Evolutionary conservation across 2,113 vertebrate species (phyloP).

Genomic region (Erythrolamprus reginae): DNA sequence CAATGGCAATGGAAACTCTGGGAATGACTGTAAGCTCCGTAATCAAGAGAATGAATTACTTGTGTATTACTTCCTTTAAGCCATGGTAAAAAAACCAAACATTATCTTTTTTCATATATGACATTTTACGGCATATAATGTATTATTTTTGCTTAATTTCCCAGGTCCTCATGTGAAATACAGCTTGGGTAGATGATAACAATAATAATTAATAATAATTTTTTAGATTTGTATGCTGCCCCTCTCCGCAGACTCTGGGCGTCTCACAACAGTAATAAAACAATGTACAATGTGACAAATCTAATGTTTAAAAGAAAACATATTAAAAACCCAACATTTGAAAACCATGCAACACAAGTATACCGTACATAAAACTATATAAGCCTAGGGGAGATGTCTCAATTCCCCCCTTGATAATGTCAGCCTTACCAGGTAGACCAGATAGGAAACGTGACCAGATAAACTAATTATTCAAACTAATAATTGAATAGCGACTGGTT

Average conservation of each 20-base stretch:
- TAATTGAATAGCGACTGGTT: no score
- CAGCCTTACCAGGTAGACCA: not conserved
- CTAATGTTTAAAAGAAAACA: no score
- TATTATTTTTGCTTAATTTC: not conserved
- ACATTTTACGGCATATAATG: not conserved
- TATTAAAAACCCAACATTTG: no score
- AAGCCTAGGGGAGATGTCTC: no score
- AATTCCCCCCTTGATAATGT: no score
- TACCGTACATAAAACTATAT: no score
- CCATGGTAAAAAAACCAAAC: not conserved
- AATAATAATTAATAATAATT: no score
- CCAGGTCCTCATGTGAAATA: not conserved
- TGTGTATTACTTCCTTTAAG: not conserved
- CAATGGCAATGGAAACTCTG: conserved; percentile 47
- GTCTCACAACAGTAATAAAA: no score
- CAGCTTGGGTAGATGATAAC: not conserved
- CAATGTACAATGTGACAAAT: no score
- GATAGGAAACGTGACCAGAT: not conserved
- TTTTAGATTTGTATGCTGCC: no score
- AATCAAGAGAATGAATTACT: conserved; percentile 2
- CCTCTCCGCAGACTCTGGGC: no score
- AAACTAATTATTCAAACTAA: not conserved
- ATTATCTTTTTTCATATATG: not conserved
- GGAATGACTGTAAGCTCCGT: conserved; percentile 23
- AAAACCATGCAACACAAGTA: no score